Conservation (phyloP, 2,113 vertebrate species). For the Brienomyrus brachyistius region DNA sequence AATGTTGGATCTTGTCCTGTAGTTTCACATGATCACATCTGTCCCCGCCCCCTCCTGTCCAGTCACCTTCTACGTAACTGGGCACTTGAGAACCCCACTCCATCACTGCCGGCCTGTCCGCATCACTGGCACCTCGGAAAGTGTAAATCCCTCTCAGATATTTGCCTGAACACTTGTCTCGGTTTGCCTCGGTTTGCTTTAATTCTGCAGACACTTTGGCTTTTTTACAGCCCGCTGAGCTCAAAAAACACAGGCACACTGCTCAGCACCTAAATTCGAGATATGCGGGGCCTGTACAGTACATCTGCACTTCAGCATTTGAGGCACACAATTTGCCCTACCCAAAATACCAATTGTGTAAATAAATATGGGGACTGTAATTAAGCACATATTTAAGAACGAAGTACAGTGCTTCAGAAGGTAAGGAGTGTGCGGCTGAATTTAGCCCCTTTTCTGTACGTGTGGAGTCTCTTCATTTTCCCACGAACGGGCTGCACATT, state of each 20-base stretch:
- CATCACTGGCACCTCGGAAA: neutral
- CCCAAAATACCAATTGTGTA: neutral
- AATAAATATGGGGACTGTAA: neutral
- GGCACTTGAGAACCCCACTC: neutral
- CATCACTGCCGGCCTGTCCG: neutral
- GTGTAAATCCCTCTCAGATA: conserved; percentile 11
- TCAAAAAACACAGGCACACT: neutral
- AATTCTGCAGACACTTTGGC: conserved; percentile 35
- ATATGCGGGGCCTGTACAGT: neutral
- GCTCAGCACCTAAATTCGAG: neutral
- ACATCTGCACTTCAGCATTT: neutral
- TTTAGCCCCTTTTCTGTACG: neutral
- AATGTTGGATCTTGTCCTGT: neutral
- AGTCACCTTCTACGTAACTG: neutral
- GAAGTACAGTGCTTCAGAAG: neutral
- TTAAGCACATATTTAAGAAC: neutral
- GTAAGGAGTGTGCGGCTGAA: neutral
- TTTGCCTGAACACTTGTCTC: conserved; percentile 20
- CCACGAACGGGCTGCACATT: neutral
- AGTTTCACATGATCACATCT: neutral
- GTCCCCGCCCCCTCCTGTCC: neutral
- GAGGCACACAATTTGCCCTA: too few species aligned
- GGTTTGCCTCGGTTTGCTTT: conserved; percentile 34
- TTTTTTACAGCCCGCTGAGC: conserved; percentile 24
- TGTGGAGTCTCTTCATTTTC: neutral